Conservation (phyloP, 1,140 invertebrate genomes). For the Potamilus streckersoni region DNA sequence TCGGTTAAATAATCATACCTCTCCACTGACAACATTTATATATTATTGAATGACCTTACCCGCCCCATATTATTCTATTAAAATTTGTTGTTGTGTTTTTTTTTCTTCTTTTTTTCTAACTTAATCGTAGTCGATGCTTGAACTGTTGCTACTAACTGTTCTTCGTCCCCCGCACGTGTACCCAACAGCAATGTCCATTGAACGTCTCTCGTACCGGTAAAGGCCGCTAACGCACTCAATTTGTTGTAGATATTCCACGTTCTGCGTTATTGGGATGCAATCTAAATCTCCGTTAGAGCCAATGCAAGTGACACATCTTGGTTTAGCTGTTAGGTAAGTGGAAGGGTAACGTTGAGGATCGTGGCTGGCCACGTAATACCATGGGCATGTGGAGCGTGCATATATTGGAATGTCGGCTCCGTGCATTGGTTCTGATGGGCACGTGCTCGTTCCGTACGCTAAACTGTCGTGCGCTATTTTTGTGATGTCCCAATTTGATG, state of each 20-base stretch:
- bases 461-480: too few relatives aligned
- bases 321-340: background rate
- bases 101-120: too few relatives aligned
- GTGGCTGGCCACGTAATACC: background rate
- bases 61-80: too few relatives aligned
- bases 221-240: background rate
- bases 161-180: background rate
- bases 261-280: background rate
- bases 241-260: background rate
- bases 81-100: too few relatives aligned
- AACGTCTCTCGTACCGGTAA: background rate
- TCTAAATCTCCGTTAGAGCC: background rate
- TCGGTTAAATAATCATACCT: too few relatives aligned
- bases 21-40: too few relatives aligned
- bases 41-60: too few relatives aligned
- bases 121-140: too few relatives aligned
- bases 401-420: background rate
- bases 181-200: background rate
- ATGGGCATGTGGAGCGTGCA: background rate
- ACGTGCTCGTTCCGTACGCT: background rate
- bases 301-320: background rate
- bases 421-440: background rate
- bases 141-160: background rate
- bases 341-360: slow-evolving; percentile 1
- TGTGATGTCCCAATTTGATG: too few relatives aligned